Conservation (phyloP, 2,113 vertebrate genomes). For the Rynchops niger region DNA sequence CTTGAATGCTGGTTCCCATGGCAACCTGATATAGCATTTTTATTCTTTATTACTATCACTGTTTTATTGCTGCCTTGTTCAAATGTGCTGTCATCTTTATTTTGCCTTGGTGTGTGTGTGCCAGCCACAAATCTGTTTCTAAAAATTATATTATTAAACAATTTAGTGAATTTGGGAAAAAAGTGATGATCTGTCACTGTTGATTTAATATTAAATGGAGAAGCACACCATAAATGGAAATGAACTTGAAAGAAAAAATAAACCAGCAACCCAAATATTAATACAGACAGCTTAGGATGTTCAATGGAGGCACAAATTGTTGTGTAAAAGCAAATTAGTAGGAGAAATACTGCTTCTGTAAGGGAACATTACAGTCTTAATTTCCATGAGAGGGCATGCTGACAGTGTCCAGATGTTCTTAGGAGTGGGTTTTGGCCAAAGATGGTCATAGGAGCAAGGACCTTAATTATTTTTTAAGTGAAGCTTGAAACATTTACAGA, state of each 20-base stretch:
- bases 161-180: conserved; percentile 43
- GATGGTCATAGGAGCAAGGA: background rate
- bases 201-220: conserved; percentile 30
- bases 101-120: conserved; percentile 30
- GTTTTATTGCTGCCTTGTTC: conserved; percentile 73
- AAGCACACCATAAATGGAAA: conserved; percentile 19
- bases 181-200: conserved; percentile 44
- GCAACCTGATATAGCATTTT: conserved; percentile 69
- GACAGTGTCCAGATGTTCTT: background rate
- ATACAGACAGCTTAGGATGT: background rate
- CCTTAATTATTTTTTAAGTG: background rate
- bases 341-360: background rate
- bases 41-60: conserved; percentile 75
- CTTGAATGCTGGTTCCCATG: conserved; percentile 73
- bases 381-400: background rate
- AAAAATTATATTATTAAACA: conserved; percentile 58
- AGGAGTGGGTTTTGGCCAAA: background rate
- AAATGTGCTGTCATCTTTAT: conserved; percentile 69
- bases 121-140: conserved; percentile 30
- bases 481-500: background rate
- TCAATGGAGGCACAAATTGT: background rate
- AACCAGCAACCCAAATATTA: conserved; percentile 3
- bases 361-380: background rate
- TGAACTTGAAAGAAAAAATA: conserved; percentile 17
- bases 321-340: background rate